Evolutionary conservation across 2,797 vertebrate species (phyloP), one percentile per base, ranked within the genome.

Genomic region (Platyrinchus mystaceus): DNA sequence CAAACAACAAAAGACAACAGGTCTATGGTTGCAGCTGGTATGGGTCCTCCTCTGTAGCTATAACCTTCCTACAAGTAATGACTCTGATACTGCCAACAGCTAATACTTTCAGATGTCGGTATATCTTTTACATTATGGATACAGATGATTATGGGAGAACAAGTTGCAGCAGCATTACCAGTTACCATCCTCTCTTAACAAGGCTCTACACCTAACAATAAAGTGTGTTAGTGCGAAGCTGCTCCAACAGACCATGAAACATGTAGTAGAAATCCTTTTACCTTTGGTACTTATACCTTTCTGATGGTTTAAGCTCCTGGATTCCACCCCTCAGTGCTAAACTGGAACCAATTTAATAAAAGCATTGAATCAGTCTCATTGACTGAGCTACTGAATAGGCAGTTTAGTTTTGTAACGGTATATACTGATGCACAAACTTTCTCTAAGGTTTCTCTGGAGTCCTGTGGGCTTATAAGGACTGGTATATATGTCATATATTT

Each of bases 301-400:
- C 44, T 37, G 28, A 8, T 14, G 23, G 19, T 55, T 81, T 71
- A 67, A 78, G 62, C 11, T 82, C 27, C n/a, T n/a, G 28, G 58
- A 39, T 83, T 47, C 39, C 3, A 1, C 13, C 24, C 14, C 0
- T 0, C 23, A 28, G 24, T 18, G 32, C 36, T 73, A 70, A 88
- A 43, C 20, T 36, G 28, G 52, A 32, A 41, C 7, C 14, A 26
- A 8, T 67, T 88, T 55, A 44, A 52, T 43, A 39, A 46, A 86
- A 74, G 17, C 28, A 32, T 14, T 46, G 50, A 11, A 14, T 67
- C 27, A 49, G 14, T 22, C 43, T 39, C 64, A 46, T 12, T 43
- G 56, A 46, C n/a, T 70, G 59, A 82, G 50, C 27, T 71, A 34
- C 0, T 46, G 50, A 76, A 58, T 2, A 7, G 17, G 44, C 26